Conservation (phyloP, 2,113 vertebrate genomes). For the Pteruthius melanotis region DNA sequence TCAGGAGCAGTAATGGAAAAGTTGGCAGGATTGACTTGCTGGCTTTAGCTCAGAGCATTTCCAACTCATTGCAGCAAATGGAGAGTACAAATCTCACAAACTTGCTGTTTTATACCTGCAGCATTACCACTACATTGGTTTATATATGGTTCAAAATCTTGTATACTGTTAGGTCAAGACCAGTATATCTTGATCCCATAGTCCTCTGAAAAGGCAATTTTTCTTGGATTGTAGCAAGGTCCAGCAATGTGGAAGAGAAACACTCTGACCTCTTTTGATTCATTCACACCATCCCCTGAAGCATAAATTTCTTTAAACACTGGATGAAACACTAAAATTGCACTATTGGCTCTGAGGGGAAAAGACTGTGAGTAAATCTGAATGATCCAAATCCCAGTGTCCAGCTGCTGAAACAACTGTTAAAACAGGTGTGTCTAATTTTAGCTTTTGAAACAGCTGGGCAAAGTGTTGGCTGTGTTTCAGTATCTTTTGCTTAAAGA, state of each 20-base stretch:
- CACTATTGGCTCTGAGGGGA: not conserved
- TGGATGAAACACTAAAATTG: not conserved
- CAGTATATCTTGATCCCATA: not conserved
- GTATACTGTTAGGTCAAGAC: not conserved
- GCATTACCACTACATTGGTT: not conserved
- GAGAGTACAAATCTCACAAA: not conserved
- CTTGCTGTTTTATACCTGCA: not conserved
- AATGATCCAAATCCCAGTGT: conserved; percentile 1
- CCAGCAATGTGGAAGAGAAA: not conserved
- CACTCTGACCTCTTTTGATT: not conserved
- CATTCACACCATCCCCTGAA: not conserved
- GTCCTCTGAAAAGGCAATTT: not conserved
- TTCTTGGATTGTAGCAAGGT: not conserved
- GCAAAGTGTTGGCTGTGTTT: not conserved
- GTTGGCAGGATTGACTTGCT: not conserved
- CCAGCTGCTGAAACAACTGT: conserved; percentile 38
- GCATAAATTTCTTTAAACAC: conserved; percentile 34
- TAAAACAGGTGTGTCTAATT: conserved; percentile 29
- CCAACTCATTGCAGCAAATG: not conserved
- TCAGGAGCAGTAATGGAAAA: not conserved
- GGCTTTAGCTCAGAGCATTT: not conserved
- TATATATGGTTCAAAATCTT: not conserved
- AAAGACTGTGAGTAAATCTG: not conserved
- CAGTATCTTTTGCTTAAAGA: conserved; percentile 7
- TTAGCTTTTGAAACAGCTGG: conserved; percentile 33